A percentile compares a stretch with the other conserved stretches of the same genome.
Conservation (phyloP, 2,113 vertebrate species). For the Diadophis punctatus region DNA sequence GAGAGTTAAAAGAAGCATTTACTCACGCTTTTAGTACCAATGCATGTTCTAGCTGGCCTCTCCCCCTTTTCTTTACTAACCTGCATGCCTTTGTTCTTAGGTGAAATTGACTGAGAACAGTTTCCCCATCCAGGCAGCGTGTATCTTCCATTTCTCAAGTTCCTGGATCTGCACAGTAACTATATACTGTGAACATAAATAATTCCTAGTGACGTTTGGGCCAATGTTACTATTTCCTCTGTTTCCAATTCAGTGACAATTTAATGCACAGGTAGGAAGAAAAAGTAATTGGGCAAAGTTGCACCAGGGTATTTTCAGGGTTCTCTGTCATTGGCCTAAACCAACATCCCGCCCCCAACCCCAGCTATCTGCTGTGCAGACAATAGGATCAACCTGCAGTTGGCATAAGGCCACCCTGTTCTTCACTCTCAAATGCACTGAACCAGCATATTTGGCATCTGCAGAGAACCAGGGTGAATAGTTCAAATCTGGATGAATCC, state of each 20-base stretch:
- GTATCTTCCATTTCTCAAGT: slow-evolving; percentile 33
- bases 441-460: not conserved
- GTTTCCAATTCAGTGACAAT: not conserved
- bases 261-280: not conserved
- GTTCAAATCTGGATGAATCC: not conserved
- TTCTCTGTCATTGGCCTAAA: not conserved
- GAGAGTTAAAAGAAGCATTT: not conserved
- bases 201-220: not conserved
- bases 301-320: not conserved
- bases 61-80: no score
- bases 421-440: not conserved
- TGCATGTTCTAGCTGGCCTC: no score
- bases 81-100: not conserved
- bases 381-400: not conserved
- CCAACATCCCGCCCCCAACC: not conserved
- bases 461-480: not conserved
- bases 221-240: not conserved
- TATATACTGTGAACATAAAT: not conserved
- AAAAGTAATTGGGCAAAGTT: not conserved
- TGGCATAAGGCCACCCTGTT: not conserved
- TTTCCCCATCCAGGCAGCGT: not conserved
- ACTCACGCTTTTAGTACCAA: not conserved
- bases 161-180: slow-evolving; percentile 18
- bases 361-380: slow-evolving; percentile 9
- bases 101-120: not conserved